Base-by-base conservation (phyloP, 2,113 vertebrate species). In the Epinephelus moara region DNA sequence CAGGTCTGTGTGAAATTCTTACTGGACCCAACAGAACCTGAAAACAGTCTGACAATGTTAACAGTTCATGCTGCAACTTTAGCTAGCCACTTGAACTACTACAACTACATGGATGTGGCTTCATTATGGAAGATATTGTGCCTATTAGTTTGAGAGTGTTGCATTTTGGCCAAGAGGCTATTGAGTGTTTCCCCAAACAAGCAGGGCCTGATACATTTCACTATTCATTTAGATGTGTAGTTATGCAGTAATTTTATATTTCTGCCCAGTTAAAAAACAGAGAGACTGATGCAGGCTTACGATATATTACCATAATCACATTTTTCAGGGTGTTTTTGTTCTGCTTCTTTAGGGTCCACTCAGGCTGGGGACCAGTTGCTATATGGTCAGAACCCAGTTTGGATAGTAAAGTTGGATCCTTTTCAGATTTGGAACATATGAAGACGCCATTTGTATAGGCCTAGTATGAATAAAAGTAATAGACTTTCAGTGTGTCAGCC, bases 51-150 rank as follows among this genome's bases (percentile, higher is more conserved):
- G 18, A 53, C 1, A 30, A 19, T n/a, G 49, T 59, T 21, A 60
- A 61, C 25, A 64, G 17, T 4, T 11, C 86, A 81, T 61, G 74
- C 69, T 70, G 68, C 45, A 25, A n/a, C 19, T 70, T 50, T 3
- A 30, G 14, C 52, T 15, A 52, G 27, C 62, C 12, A 10, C 18
- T 61, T 1, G 5, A n/a, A 74, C 15, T 17, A 21, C 4, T 18
- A 19, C 14, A 40, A 21, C 12, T 13, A 14, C 50, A 45, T 30
- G 4, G 40, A 40, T 78, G 60, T 60, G 60, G 27, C 7, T n/a
- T 66, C n/a, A 21, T n/a, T 55, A 27, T 42, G 21, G n/a, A 60
- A 42, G 3, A 75, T 27, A 27, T 33, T 64, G 30, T 76, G 56
- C 25, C 37, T 68, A 6, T 27, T 50, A 15, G 14, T 45, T 70